Percentiles rank a stretch among this genome's conserved stretches.
phyloP scores from a whole-genome alignment of 2,888 invertebrate genomes.

The Crossocerus cetratus region DNA sequence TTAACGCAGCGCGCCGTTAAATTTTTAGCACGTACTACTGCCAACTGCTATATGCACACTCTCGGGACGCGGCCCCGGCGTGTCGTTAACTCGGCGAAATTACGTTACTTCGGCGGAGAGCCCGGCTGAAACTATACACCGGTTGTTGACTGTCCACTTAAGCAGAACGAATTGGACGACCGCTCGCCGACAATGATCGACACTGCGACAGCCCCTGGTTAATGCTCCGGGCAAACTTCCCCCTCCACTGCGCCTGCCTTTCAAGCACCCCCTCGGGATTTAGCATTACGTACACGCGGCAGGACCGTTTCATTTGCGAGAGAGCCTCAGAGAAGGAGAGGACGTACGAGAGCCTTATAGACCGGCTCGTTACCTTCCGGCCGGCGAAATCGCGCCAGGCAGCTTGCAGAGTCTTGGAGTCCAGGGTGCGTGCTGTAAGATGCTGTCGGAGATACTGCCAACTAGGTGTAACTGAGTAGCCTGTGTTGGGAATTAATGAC shows the following conservation, averaged over 20 bases:
- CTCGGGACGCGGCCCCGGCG: constrained; percentile 19
- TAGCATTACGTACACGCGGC: too few relatives aligned
- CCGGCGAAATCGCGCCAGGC: background rate
- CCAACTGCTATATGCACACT: constrained; percentile 39
- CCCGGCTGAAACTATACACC: constrained; percentile 9
- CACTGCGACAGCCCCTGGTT: constrained; percentile 21
- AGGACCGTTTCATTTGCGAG: too few relatives aligned
- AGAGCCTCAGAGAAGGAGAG: background rate
- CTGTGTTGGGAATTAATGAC: background rate
- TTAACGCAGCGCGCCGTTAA: constrained; percentile 53
- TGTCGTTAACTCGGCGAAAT: constrained; percentile 57
- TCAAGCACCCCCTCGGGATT: too few relatives aligned
- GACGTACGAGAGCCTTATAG: background rate
- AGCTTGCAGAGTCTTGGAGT: background rate
- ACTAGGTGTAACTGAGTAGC: constrained; percentile 2
- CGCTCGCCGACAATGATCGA: constrained; percentile 44
- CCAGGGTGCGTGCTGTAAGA: background rate
- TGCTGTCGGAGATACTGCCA: background rate
- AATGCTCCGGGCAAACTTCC: constrained; percentile 11
- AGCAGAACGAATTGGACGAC: constrained; percentile 45
- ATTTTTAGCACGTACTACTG: constrained; percentile 46
- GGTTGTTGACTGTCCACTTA: constrained; percentile 52
- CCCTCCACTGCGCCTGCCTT: too few relatives aligned
- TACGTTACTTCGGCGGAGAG: constrained; percentile 30
- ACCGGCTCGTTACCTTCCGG: background rate